Conservation (phyloP, 2,888 invertebrate species). For the Drosophila nr. fundita region DNA sequence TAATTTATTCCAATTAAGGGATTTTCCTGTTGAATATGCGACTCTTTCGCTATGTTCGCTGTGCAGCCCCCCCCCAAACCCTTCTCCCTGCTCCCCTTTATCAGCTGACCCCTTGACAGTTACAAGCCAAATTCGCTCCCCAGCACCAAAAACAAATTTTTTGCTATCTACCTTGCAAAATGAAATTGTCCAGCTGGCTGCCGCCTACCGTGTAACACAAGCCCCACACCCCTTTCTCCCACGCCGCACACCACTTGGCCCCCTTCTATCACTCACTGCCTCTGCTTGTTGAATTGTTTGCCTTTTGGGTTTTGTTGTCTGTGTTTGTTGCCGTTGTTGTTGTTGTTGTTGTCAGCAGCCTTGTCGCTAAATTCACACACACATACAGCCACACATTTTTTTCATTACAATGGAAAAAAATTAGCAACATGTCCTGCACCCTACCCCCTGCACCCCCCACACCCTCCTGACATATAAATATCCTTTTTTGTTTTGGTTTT, state of each 20-base stretch:
- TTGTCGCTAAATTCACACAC: constrained; percentile 60
- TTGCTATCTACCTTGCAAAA: constrained; percentile 49
- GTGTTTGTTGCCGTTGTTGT: constrained; percentile 50
- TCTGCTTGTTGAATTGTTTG: constrained; percentile 54
- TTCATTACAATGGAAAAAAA: constrained; percentile 64
- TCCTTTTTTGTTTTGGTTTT: constrained; percentile 12
- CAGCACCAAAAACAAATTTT: neutral
- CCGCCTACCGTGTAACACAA: constrained; percentile 1
- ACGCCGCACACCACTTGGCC: neutral
- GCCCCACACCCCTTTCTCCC: neutral
- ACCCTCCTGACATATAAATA: constrained; percentile 4
- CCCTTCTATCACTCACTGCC: constrained; percentile 7
- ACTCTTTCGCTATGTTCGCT: constrained; percentile 43
- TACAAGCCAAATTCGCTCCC: constrained; percentile 31
- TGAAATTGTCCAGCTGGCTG: constrained; percentile 64
- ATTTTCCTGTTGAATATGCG: constrained; percentile 83
- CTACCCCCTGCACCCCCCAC: neutral
- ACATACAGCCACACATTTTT: constrained; percentile 38
- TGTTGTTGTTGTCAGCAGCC: constrained; percentile 53
- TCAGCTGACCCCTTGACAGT: constrained; percentile 50
- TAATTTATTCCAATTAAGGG: constrained; percentile 83
- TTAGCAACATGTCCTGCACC: constrained; percentile 62
- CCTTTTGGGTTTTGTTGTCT: constrained; percentile 61
- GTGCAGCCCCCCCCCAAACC: neutral
- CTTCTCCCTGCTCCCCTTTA: neutral